phyloP scores from a whole-genome alignment of 2,888 invertebrate genomes.

The Nesidiocoris tenuis region DNA sequence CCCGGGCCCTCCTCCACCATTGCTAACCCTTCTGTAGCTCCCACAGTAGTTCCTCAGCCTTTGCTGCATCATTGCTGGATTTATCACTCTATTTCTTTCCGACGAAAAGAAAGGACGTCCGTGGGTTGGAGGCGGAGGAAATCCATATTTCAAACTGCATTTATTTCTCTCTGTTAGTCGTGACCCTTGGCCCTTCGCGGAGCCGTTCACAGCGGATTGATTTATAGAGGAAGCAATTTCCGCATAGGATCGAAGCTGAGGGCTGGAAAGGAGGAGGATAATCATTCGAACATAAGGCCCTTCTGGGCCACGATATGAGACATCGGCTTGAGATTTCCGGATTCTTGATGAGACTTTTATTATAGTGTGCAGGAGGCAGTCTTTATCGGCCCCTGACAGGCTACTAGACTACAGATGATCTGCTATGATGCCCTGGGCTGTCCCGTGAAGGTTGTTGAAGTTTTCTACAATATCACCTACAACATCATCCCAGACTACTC shows the following conservation, averaged over 20 bases:
- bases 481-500: too few relatives aligned
- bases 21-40: neutral
- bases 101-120: neutral
- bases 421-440: too few relatives aligned
- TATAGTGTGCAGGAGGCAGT: too few relatives aligned
- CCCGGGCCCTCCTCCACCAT: neutral
- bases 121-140: neutral
- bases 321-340: too few relatives aligned
- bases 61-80: slow-evolving; percentile 17
- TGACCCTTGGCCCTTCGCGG: neutral
- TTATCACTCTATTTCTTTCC: slow-evolving; percentile 1
- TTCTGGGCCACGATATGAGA: too few relatives aligned
- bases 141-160: neutral
- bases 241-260: neutral
- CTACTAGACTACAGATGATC: too few relatives aligned
- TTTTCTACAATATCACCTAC: too few relatives aligned
- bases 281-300: too few relatives aligned
- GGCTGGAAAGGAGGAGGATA: too few relatives aligned
- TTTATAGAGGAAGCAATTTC: neutral
- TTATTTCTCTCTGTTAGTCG: neutral
- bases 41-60: neutral
- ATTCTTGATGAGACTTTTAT: too few relatives aligned
- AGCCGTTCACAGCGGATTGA: neutral
- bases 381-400: too few relatives aligned
- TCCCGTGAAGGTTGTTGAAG: too few relatives aligned